phyloP scores from a whole-genome alignment of 2,113 vertebrate genomes.

The Phylloscopus trochiloides region DNA sequence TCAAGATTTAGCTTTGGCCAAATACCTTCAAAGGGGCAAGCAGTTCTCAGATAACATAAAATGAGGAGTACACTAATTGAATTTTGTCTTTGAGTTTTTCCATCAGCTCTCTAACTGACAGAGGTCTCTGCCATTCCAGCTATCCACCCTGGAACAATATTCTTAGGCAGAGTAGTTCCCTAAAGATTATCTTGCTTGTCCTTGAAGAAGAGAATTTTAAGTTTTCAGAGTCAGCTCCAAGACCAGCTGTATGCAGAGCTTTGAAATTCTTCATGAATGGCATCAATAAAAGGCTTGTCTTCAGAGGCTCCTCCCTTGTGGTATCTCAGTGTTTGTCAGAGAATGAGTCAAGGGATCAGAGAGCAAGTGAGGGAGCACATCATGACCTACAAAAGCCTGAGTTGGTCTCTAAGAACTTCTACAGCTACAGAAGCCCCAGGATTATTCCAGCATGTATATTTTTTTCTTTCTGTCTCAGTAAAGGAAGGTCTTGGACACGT shows the following conservation, averaged over 20 bases:
- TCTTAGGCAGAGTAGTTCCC: not conserved
- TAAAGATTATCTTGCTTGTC: not conserved
- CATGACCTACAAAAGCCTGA: not conserved
- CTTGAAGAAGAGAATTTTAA: not conserved
- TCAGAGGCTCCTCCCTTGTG: not conserved
- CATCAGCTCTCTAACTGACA: not conserved
- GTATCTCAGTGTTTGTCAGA: accelerated
- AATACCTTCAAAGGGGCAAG: not conserved
- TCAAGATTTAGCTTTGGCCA: not conserved
- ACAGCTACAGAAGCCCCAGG: not conserved
- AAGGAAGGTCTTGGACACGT: not conserved
- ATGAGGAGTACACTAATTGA: not conserved
- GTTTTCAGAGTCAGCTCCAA: not conserved
- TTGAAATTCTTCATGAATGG: not conserved
- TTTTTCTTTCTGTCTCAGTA: not conserved
- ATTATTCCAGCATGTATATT: not conserved
- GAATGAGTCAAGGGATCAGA: not conserved
- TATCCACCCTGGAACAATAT: not conserved
- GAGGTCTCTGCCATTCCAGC: not conserved
- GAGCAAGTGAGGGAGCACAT: not conserved
- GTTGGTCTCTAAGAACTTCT: not conserved
- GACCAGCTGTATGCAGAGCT: not conserved
- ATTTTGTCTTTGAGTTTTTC: not conserved
- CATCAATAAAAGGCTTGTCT: not conserved
- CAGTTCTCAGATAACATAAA: not conserved